Evolutionary conservation across 2,797 vertebrate genomes (phyloP).

Genomic region (Aplochiton taeniatus): DNA sequence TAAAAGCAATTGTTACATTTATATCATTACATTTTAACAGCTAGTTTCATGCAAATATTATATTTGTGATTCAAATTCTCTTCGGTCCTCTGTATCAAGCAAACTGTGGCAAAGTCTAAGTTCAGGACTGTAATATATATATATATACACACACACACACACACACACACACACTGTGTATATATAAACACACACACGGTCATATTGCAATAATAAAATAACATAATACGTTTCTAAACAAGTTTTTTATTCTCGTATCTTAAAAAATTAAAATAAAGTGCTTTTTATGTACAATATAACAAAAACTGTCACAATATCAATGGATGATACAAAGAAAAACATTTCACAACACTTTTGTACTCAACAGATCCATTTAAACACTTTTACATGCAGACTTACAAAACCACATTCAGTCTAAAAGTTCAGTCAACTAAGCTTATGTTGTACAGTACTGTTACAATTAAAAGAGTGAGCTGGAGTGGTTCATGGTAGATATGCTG

Average conservation of each 20-base stretch:
- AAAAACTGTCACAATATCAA: constrained; percentile 79
- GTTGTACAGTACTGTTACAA: constrained; percentile 37
- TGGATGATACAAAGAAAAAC: constrained; percentile 76
- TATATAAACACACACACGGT: not conserved
- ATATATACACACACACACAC: not conserved
- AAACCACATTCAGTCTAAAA: constrained; percentile 74
- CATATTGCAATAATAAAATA: not conserved
- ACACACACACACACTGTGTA: not conserved
- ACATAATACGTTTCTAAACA: constrained; percentile 59
- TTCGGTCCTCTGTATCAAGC: not conserved
- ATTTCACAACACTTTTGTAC: constrained; percentile 76
- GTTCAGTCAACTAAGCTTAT: constrained; percentile 67
- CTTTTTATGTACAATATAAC: constrained; percentile 81
- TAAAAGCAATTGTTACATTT: not conserved
- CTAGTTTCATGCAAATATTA: constrained; percentile 17
- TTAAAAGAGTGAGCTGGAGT: constrained; percentile 47
- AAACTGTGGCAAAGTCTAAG: not conserved
- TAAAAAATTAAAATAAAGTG: constrained; percentile 83
- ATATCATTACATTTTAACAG: not conserved
- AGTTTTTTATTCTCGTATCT: constrained; percentile 76
- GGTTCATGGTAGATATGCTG: constrained; percentile 38
- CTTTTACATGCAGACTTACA: constrained; percentile 68
- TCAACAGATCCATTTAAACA: constrained; percentile 57
- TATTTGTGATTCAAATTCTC: constrained; percentile 19
- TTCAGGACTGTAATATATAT: too few relatives aligned